These are phyloP conservation scores for Aphelinus certus DNA, from an alignment of 1,140 invertebrate genomes.

Conservation along the genomic window DNA sequence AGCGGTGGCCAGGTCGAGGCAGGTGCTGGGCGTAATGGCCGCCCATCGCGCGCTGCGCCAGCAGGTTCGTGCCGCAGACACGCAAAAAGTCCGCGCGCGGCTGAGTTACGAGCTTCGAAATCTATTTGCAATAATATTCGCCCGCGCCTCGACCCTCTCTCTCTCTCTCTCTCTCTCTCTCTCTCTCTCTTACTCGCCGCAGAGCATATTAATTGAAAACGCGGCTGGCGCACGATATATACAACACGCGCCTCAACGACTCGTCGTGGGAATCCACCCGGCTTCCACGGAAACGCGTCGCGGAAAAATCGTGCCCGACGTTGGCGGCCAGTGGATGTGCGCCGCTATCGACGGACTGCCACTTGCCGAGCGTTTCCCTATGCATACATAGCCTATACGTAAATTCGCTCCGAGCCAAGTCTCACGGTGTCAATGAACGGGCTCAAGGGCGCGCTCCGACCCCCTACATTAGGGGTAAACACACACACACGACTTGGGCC, in stretches of 20 bases:
- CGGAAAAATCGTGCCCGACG: background rate
- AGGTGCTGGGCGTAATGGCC: slow-evolving; percentile 61
- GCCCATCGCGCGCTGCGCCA: slow-evolving; percentile 46
- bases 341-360: background rate
- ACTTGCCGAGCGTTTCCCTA: background rate
- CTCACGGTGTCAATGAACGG: slow-evolving; percentile 39
- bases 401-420: slow-evolving; percentile 23
- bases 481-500: background rate
- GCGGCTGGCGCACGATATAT: background rate
- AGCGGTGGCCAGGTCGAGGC: slow-evolving; percentile 52
- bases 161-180: no score
- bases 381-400: no score
- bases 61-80: slow-evolving; percentile 30
- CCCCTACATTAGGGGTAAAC: slow-evolving; percentile 17
- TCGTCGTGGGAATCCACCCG: slow-evolving; percentile 3
- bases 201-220: slow-evolving; percentile 54
- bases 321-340: slow-evolving; percentile 6
- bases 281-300: background rate
- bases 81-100: slow-evolving; percentile 39
- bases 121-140: slow-evolving; percentile 50
- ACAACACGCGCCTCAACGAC: background rate
- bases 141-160: no score
- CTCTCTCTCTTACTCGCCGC: no score
- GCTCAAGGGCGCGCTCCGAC: background rate
- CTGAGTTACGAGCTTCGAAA: slow-evolving; percentile 53